Base-by-base conservation (phyloP, 2,113 vertebrate genomes). In the Ranitomeya variabilis region DNA sequence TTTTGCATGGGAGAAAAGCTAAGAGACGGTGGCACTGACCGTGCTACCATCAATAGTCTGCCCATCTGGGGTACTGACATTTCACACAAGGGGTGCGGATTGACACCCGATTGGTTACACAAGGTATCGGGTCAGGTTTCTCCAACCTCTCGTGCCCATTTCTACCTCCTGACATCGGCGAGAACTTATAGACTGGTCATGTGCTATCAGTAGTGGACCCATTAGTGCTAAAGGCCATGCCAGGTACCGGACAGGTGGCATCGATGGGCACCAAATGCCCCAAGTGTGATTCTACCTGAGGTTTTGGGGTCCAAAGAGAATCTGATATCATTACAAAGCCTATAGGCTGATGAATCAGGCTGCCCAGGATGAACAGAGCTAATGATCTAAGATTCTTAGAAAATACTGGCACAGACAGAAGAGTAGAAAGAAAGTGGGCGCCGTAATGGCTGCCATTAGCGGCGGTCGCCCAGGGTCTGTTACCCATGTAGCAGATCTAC, bases 11-110 rank as follows among this genome's bases (percentile, higher is more conserved):
- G 37, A 45, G 37, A 45, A 45, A 5, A 45, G 37, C 37, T 45
- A 57, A 62, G 52, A 87, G 37, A 59, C 52, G 57, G 66, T 71
- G 52, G 37, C 26, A 62, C 18, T 82, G 45, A 45, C 78, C 86
- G 51, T 51, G 62, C 76, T 31, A 18, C 8, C 80, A 55, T 66
- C 69, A 76, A 60, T 80, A 80, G 26, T 14, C 7, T 80, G 19
- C 21, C 77, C 21, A 13, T 14, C 54, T 59, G 55, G 51, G 77
- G 77, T 26, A 79, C 54, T 23, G 52, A 54, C 23, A 3, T 67
- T n/a, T 31, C 0, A n/a, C 23, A 37, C 74, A 31, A n/a, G 59
- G 80, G 80, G 37, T 1, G 80, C 10, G 18, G 60, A 51, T 21
- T 7, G 31, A 60, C 60, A 66, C 52, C 37, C 19, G 52, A 31